phyloP scores from a whole-genome alignment of 2,888 invertebrate species.

The Ormyrus rosae region DNA sequence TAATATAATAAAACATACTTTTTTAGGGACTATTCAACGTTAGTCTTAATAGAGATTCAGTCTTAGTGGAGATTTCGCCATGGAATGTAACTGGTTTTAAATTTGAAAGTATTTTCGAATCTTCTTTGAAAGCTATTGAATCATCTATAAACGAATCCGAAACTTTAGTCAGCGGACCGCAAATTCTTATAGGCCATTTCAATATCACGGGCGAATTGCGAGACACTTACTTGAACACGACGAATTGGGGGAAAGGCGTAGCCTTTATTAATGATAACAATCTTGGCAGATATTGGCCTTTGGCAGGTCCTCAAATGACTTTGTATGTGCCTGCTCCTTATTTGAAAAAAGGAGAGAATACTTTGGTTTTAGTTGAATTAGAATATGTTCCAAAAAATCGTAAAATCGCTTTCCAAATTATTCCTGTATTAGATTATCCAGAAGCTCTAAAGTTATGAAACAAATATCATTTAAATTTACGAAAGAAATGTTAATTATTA shows the following conservation, averaged over 20 bases:
- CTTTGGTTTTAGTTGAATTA: slow-evolving; percentile 80
- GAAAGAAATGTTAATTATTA: no score
- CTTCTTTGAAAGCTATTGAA: neutral
- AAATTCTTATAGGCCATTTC: slow-evolving; percentile 68
- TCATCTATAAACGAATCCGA: slow-evolving; percentile 42
- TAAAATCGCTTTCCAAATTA: slow-evolving; percentile 73
- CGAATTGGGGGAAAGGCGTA: slow-evolving; percentile 91
- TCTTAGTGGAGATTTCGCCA: slow-evolving; percentile 27
- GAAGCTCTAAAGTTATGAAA: no score
- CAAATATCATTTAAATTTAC: no score
- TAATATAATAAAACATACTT: no score
- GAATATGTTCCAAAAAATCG: slow-evolving; percentile 74
- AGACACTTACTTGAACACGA: slow-evolving; percentile 88
- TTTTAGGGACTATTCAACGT: slow-evolving; percentile 61
- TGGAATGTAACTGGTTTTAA: slow-evolving; percentile 64
- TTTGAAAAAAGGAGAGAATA: slow-evolving; percentile 80
- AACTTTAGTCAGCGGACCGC: slow-evolving; percentile 63
- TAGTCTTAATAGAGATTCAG: slow-evolving; percentile 46
- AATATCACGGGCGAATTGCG: slow-evolving; percentile 75
- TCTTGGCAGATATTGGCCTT: slow-evolving; percentile 88
- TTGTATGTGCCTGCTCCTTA: slow-evolving; percentile 89
- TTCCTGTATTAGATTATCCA: slow-evolving; percentile 69
- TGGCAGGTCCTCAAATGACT: slow-evolving; percentile 88
- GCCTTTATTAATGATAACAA: slow-evolving; percentile 91
- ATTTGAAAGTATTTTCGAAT: slow-evolving; percentile 46